Conservation (phyloP, 2,113 vertebrate species). For the Malurus melanocephalus region DNA sequence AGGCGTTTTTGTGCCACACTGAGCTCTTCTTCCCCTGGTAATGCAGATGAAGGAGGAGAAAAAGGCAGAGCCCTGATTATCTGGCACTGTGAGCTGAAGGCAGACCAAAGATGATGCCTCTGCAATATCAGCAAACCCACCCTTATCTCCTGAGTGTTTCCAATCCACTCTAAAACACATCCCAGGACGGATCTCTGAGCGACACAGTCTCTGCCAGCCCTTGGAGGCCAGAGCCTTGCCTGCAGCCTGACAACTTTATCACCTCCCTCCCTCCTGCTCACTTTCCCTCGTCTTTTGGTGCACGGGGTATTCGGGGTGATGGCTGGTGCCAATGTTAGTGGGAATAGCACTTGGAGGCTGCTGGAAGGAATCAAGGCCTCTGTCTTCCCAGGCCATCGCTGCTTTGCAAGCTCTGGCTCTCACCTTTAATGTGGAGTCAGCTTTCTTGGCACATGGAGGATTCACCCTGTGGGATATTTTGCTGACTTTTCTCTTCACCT, state of each 20-base stretch:
- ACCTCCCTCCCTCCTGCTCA: constrained; percentile 4
- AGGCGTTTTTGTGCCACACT: not conserved
- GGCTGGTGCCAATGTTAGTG: not conserved
- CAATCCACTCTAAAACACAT: not conserved
- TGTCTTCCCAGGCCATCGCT: constrained; percentile 26
- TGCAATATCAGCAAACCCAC: not conserved
- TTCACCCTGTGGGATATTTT: constrained; percentile 53
- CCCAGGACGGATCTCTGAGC: not conserved
- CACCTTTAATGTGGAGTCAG: constrained; percentile 60
- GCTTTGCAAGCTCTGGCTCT: constrained; percentile 47
- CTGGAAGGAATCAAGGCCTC: constrained; percentile 21
- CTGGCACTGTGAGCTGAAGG: not conserved
- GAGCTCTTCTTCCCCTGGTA: not conserved
- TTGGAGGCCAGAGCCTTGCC: not conserved
- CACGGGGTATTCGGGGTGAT: constrained; percentile 16
- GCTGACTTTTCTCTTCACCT: constrained; percentile 58
- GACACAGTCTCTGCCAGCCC: not conserved
- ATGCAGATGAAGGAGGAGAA: not conserved
- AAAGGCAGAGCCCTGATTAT: not conserved
- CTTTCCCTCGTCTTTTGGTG: constrained; percentile 6
- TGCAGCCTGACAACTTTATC: constrained; percentile 48
- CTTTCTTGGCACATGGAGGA: constrained; percentile 52
- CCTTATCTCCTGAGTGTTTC: not conserved
- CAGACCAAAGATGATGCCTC: not conserved
- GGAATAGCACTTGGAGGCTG: constrained; percentile 38